Evolutionary conservation across 2,888 invertebrate genomes (phyloP).

Genomic region (Trachelus stipa): DNA sequence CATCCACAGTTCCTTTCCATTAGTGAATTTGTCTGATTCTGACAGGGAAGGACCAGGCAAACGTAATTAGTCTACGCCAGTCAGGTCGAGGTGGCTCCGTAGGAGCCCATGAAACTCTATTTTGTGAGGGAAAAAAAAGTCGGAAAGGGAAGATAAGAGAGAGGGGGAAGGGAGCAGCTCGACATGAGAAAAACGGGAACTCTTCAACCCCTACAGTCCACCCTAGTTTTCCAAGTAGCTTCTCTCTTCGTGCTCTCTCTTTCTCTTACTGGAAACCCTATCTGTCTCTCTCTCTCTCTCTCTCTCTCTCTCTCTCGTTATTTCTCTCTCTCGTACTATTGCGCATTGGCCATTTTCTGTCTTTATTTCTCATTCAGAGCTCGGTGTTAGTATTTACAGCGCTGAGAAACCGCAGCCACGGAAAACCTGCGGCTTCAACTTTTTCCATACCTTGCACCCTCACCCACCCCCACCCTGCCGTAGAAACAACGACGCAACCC

Average conservation of each 20-base stretch:
- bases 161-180: neutral
- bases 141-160: constrained; percentile 2
- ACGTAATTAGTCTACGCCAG: constrained; percentile 44
- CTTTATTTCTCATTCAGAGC: constrained; percentile 13
- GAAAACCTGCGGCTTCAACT: constrained; percentile 36
- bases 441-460: neutral
- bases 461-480: neutral
- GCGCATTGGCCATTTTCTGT: constrained; percentile 10
- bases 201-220: neutral
- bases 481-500: constrained; percentile 47
- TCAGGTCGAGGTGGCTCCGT: constrained; percentile 25
- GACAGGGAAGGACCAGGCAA: constrained; percentile 29
- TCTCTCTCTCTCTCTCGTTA: constrained; percentile 24
- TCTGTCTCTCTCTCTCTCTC: constrained; percentile 16
- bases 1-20: constrained; percentile 26
- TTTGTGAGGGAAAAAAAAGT: constrained; percentile 28
- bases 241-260: constrained; percentile 26
- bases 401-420: constrained; percentile 39
- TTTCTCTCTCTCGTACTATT: constrained; percentile 19
- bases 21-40: constrained; percentile 39
- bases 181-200: constrained; percentile 21
- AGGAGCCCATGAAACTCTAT: constrained; percentile 35
- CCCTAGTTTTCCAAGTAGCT: constrained; percentile 17
- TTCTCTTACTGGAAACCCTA: neutral
- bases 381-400: constrained; percentile 55